Evolutionary conservation across 1,140 invertebrate species (phyloP).

Genomic region (Zaprionus vittiger): DNA sequence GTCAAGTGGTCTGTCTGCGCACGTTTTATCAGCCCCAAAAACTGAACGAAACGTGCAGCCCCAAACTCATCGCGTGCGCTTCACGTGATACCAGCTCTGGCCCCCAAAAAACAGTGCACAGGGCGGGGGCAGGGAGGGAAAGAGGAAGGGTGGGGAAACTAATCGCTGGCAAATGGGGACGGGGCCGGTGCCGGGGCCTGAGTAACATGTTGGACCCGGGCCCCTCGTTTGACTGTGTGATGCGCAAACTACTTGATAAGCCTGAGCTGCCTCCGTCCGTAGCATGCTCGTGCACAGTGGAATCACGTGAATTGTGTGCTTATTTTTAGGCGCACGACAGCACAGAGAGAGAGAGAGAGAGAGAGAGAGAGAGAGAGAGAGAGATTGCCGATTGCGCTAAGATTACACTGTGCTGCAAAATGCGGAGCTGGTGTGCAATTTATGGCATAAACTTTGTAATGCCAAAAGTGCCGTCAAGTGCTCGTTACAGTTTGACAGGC

Average conservation of each 20-base stretch:
- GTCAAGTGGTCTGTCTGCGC: slow-evolving; percentile 23
- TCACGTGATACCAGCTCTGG: slow-evolving; percentile 47
- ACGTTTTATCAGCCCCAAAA: slow-evolving; percentile 29
- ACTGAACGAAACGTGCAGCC: slow-evolving; percentile 1
- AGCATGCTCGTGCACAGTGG: neutral
- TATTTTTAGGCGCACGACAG: slow-evolving; percentile 43
- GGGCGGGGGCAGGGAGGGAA: neutral
- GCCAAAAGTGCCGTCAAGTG: neutral
- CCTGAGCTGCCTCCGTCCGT: neutral
- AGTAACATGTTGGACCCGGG: slow-evolving; percentile 42
- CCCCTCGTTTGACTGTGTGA: neutral
- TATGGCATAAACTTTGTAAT: neutral
- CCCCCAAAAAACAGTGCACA: neutral
- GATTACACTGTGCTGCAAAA: slow-evolving; percentile 21
- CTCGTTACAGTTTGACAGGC: neutral
- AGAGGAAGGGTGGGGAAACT: neutral
- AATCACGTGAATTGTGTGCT: slow-evolving; percentile 41
- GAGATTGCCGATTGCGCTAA: slow-evolving; percentile 24
- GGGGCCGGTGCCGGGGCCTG: slow-evolving; percentile 45
- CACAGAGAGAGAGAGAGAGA: neutral
- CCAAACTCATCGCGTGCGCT: slow-evolving; percentile 43
- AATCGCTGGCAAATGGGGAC: slow-evolving; percentile 8
- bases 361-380: slow-evolving; percentile 4
- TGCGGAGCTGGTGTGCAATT: neutral
- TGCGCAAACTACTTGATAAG: slow-evolving; percentile 51